Base-by-base conservation (phyloP, 2,888 invertebrate species). In the Noctua janthe region DNA sequence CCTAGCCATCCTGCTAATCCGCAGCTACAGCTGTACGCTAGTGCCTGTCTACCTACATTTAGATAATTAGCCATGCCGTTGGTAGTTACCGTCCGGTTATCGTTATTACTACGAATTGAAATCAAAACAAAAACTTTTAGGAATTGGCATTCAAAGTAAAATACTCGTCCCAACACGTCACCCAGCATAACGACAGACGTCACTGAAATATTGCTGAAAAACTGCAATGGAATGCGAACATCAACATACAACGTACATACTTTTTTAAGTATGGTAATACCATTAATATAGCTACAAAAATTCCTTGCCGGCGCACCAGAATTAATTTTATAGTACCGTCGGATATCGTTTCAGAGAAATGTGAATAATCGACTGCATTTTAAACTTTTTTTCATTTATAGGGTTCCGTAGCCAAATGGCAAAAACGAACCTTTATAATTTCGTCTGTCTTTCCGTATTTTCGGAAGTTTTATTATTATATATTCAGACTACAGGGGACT, bases 291-390 rank as follows among this genome's bases (percentile, higher is more conserved):
- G 29, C 67, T 70, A 81, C 69, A 78, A 83, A 82, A 83, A 87
- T 85, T 79, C 84, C 73, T n/a, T 66, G 29, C 54, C 59, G 74
- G 76, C 59, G 84, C 70, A 83, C 75, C 76, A 73, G 89, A 87
- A 87, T 78, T 76, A 66, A 84, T 87, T 83, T 80, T 64, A 72
- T 69, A 69, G 43, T 80, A 71, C 56, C 64, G 47, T 1, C 54
- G 59, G 78, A 71, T 80, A 85, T 83, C 82, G 81, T 59, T 90
- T 90, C 89, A 85, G 64, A 81, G 89, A 89, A 89, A 84, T 87
- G 74, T 85, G 80, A 84, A 81, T 88, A 88, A 82, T 80, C 67
- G 74, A 76, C 43, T 69, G 74, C 67, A 76, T 47, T 87, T 82
- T 49, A 70, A 49, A 23, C 23, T 71, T 76, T 74, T 78, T n/a